phyloP scores from a whole-genome alignment of 2,113 vertebrate species.

The Hippoglossus stenolepis region DNA sequence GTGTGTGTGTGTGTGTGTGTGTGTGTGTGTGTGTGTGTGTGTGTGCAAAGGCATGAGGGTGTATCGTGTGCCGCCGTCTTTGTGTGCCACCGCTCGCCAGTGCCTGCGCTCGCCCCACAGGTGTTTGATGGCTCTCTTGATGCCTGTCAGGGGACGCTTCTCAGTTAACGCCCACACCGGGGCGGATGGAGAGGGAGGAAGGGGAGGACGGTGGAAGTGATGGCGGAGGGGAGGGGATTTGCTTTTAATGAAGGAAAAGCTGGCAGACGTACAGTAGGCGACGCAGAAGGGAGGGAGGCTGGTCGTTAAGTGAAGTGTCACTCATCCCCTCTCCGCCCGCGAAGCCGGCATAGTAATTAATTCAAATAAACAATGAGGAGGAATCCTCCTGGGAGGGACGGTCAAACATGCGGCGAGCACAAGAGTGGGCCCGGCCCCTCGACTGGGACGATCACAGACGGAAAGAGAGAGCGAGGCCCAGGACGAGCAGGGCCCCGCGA shows the following conservation, averaged over 20 bases:
- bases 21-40: slow-evolving; percentile 7
- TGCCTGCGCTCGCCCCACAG: slow-evolving; percentile 63
- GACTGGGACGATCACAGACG: slow-evolving; percentile 11
- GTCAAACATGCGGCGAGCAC: slow-evolving; percentile 56
- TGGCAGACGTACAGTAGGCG: slow-evolving; percentile 72
- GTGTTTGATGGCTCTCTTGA: slow-evolving; percentile 79
- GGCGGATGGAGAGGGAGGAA: slow-evolving; percentile 28
- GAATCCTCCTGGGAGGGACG: slow-evolving; percentile 70
- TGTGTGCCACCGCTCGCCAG: slow-evolving; percentile 27
- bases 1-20: slow-evolving; percentile 1
- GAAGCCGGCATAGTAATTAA: slow-evolving; percentile 79
- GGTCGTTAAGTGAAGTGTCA: slow-evolving; percentile 75
- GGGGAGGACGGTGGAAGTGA: slow-evolving; percentile 8
- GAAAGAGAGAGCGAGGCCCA: background rate
- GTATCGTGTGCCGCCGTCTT: slow-evolving; percentile 30
- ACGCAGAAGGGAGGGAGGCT: slow-evolving; percentile 64
- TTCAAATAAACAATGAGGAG: slow-evolving; percentile 78
- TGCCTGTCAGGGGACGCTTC: slow-evolving; percentile 72
- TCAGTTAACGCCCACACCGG: slow-evolving; percentile 70
- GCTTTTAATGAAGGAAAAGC: slow-evolving; percentile 77
- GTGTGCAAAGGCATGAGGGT: slow-evolving; percentile 29
- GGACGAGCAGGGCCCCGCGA: slow-evolving; percentile 31
- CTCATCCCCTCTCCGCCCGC: slow-evolving; percentile 68
- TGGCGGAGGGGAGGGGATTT: slow-evolving; percentile 33
- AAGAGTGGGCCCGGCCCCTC: slow-evolving; percentile 34